phyloP scores from a whole-genome alignment of 2,113 vertebrate genomes.

The Mionectes macconnelli region DNA sequence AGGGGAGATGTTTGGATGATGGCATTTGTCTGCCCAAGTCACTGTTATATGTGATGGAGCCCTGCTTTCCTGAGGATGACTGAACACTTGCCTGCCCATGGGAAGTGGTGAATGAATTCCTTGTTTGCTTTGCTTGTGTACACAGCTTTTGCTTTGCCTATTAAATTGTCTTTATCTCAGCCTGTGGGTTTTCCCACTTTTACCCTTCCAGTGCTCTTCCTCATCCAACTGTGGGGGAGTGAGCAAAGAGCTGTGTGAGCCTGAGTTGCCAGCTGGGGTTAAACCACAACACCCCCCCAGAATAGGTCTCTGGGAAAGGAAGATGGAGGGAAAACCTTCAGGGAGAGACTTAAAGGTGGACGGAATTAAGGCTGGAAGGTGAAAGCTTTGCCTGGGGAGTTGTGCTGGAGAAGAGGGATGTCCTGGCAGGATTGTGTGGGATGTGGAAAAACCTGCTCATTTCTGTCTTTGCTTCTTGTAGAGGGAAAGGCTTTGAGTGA shows the following conservation, averaged over 20 bases:
- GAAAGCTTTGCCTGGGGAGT: neutral
- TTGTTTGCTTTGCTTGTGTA: neutral
- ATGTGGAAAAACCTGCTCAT: neutral
- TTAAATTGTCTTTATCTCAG: neutral
- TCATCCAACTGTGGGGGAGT: too few species aligned
- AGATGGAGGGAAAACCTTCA: neutral
- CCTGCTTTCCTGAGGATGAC: neutral
- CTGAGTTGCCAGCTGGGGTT: neutral
- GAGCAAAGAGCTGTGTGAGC: neutral
- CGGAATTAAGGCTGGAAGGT: neutral
- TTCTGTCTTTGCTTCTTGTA: neutral
- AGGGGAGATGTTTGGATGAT: neutral
- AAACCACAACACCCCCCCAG: neutral
- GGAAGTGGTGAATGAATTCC: neutral
- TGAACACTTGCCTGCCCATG: neutral
- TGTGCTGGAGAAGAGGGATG: neutral
- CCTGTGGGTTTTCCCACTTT: neutral
- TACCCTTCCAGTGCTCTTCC: neutral
- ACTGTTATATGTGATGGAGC: fast-evolving
- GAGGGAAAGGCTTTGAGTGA: neutral
- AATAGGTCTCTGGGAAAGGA: fast-evolving
- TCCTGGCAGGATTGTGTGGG: fast-evolving
- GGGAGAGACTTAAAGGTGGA: neutral
- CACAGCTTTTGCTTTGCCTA: neutral
- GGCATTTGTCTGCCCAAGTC: neutral